Conservation (phyloP, 2,888 invertebrate species). For the Morpho helenor region DNA sequence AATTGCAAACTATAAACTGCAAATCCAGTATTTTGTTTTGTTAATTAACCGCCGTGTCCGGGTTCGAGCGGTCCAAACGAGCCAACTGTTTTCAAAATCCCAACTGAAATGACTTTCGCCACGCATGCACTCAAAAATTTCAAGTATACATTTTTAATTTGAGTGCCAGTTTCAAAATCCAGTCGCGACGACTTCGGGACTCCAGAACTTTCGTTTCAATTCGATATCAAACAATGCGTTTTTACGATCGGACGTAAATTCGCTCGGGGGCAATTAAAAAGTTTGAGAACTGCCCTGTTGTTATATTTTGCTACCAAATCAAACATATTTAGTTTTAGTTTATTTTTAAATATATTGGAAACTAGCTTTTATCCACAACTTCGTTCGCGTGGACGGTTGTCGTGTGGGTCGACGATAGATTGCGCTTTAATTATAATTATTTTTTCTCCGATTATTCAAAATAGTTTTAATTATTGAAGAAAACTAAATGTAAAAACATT, state of each 20-base stretch:
- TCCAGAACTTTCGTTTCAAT: conserved; percentile 48
- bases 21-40: conserved; percentile 17
- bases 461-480: too few species aligned
- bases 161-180: conserved; percentile 38
- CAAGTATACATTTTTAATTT: conserved; percentile 48
- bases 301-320: conserved; percentile 12
- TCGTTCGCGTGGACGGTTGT: too few species aligned
- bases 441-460: too few species aligned
- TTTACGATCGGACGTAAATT: conserved; percentile 66
- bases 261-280: conserved; percentile 68
- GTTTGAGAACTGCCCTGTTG: conserved; percentile 43
- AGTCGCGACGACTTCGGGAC: conserved; percentile 48
- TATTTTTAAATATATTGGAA: too few species aligned
- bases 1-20: background rate
- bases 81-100: conserved; percentile 17
- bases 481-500: too few species aligned
- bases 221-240: conserved; percentile 63
- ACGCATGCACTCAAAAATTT: conserved; percentile 47
- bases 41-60: conserved; percentile 21
- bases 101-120: conserved; percentile 31
- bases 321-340: conserved; percentile 12
- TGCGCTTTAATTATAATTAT: too few species aligned
- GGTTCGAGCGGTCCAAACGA: conserved; percentile 17
- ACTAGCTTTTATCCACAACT: too few species aligned
- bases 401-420: too few species aligned